Conservation (phyloP, 2,888 invertebrate genomes). For the Oscheius myriophilus region DNA sequence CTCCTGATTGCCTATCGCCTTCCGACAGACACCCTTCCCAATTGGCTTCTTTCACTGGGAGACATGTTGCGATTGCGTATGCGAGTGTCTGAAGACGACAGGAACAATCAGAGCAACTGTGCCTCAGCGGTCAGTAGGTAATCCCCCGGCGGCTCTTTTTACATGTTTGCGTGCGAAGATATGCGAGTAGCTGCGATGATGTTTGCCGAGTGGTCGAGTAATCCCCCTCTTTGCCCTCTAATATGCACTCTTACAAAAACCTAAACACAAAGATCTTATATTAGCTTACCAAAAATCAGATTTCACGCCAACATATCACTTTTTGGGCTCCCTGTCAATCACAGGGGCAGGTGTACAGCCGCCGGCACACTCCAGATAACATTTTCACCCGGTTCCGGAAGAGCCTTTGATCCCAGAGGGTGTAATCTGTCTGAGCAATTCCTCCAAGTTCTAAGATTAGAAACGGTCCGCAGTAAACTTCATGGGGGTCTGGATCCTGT, state of each 20-base stretch:
- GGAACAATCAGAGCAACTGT: conserved; percentile 3
- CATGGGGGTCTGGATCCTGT: too few species aligned
- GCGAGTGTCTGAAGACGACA: not conserved
- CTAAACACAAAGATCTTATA: not conserved
- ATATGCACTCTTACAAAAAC: not conserved
- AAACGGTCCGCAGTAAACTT: too few species aligned
- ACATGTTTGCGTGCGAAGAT: conserved; percentile 24
- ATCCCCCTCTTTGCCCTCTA: conserved; percentile 9
- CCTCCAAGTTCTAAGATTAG: too few species aligned
- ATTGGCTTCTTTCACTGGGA: conserved; percentile 12
- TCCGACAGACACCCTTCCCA: not conserved
- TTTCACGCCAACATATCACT: too few species aligned
- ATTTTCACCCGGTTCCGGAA: too few species aligned
- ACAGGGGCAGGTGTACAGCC: too few species aligned
- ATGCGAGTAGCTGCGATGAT: conserved; percentile 5
- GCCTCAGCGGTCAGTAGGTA: conserved; percentile 8
- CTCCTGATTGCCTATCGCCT: conserved; percentile 15
- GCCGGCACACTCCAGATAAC: too few species aligned
- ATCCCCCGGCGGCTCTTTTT: conserved; percentile 24
- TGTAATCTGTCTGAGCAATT: too few species aligned
- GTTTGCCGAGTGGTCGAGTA: conserved; percentile 15
- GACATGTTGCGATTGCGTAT: conserved; percentile 11
- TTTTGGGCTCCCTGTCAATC: too few species aligned
- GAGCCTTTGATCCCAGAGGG: too few species aligned
- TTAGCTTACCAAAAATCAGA: not conserved